Conservation (phyloP, 1,140 invertebrate species). For the Metopolophium dirhodum region DNA sequence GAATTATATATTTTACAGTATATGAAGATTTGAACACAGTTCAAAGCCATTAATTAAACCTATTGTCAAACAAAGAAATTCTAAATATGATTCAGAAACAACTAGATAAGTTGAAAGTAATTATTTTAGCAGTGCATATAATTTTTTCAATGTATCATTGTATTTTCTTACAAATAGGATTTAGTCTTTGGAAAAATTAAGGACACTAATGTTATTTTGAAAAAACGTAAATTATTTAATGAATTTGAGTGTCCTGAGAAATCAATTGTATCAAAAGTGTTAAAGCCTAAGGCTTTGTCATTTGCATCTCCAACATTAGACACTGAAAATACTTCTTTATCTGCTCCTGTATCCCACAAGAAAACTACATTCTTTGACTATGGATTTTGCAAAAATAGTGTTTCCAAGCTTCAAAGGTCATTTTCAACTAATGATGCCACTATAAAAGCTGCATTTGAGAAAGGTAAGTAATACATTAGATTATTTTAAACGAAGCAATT, state of each 20-base stretch:
- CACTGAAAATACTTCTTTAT: conserved; percentile 28
- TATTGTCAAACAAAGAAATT: conserved; percentile 3
- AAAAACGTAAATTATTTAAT: conserved; percentile 45
- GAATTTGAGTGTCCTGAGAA: conserved; percentile 33
- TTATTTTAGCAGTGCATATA: not conserved
- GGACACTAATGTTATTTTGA: not conserved
- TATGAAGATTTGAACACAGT: not conserved
- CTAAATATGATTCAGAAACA: not conserved
- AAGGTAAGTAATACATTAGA: conserved; percentile 62
- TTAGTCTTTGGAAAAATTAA: conserved; percentile 1
- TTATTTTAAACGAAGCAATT: not conserved
- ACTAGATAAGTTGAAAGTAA: conserved; percentile 8
- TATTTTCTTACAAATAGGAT: conserved; percentile 7
- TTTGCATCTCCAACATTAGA: conserved; percentile 23
- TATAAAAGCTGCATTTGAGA: conserved; percentile 71
- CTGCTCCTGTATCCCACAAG: conserved; percentile 10
- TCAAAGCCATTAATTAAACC: conserved; percentile 45
- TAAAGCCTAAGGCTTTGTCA: conserved; percentile 39
- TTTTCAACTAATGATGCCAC: conserved; percentile 69
- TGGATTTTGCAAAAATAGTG: conserved; percentile 60
- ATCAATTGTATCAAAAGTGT: conserved; percentile 5
- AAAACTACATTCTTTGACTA: conserved; percentile 60
- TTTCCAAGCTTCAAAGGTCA: conserved; percentile 63
- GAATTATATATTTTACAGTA: not conserved
- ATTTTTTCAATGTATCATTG: not conserved